A percentile compares a stretch with the other conserved stretches of the same genome.
Evolutionary conservation across 2,797 vertebrate species (phyloP).

Genomic region (Toxotes lorentzi): DNA sequence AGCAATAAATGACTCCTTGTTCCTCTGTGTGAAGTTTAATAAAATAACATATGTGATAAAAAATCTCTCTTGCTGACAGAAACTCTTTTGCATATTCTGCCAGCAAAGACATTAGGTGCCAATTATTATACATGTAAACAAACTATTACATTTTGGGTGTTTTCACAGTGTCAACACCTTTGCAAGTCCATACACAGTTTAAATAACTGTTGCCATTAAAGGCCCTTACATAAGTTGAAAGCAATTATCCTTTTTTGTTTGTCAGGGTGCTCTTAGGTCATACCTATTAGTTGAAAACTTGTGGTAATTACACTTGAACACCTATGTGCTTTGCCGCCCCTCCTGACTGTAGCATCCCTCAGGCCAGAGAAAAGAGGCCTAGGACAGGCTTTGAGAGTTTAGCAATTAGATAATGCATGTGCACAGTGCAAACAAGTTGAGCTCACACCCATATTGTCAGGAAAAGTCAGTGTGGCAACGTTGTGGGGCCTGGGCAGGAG

Average conservation of each 20-base stretch:
- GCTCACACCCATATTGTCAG: conserved; percentile 45
- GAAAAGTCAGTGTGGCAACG: conserved; percentile 39
- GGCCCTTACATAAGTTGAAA: conserved; percentile 29
- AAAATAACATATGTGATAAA: background rate
- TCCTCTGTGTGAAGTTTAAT: background rate
- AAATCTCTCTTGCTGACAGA: conserved; percentile 14
- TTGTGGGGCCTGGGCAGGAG: conserved; percentile 10
- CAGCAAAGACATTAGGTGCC: conserved; percentile 30
- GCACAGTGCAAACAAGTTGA: conserved; percentile 45
- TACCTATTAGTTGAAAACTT: conserved; percentile 31
- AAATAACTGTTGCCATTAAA: conserved; percentile 12
- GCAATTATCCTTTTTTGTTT: conserved; percentile 48
- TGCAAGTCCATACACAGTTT: conserved; percentile 47
- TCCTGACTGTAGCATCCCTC: conserved; percentile 35
- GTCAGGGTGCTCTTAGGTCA: background rate
- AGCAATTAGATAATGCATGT: conserved; percentile 48
- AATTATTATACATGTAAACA: conserved; percentile 34
- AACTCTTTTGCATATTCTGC: conserved; percentile 16
- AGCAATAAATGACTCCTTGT: background rate
- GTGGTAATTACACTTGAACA: conserved; percentile 44
- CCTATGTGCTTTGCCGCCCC: conserved; percentile 5
- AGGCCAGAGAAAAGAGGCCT: conserved; percentile 43
- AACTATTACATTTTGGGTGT: conserved; percentile 37
- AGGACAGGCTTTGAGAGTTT: conserved; percentile 30
- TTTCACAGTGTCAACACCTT: conserved; percentile 33